Evolutionary conservation across 2,113 vertebrate species (phyloP), one percentile per base, ranked within the genome.

Genomic region (Hemicordylus capensis): DNA sequence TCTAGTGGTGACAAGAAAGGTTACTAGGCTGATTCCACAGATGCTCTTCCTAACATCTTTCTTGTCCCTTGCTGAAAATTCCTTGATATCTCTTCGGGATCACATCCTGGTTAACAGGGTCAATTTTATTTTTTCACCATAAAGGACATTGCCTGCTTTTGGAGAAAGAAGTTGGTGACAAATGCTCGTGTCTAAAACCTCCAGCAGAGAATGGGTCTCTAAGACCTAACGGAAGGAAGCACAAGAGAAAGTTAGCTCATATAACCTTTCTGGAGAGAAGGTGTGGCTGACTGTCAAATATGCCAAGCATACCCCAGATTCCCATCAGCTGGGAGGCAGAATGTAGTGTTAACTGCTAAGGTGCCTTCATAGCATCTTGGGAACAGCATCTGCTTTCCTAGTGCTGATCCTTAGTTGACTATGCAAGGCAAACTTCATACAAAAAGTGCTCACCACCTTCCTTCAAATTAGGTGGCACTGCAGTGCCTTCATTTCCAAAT

Each of bases 381-480:
- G 24, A 48, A 34, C 31, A 37, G 42, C 54, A 11, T 46, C 37
- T 28, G 59, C 59, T 79, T 78, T 66, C 81, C 69, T 42, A 28
- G 46, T 34, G 44, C 56, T 54, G 44, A n/a, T 26, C 34, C 28
- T 69, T 44, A 34, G 14, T n/a, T n/a, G 64, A 63, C 12, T 77
- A 1, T 63, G 24, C 54, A 63, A 81, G 39, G 75, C 37, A 59
- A 69, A 48, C 26, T 61, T 61, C n/a, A 46, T 31, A n/a, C n/a
- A 34, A 22, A 54, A 82, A 42, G 12, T 39, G 76, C 56, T 80
- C 17, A 58, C 66, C 74, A 75, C 66, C 64, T 77, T 54, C 85
- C 74, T 87, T 87, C 73, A 83, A 31, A 56, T 42, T 61, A 85
- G 66, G 15, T 39, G 54, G 84, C 2, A 22, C 80, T 31, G 74